Base-by-base conservation (phyloP, 2,113 vertebrate species). In the Micronycteris hirsuta region DNA sequence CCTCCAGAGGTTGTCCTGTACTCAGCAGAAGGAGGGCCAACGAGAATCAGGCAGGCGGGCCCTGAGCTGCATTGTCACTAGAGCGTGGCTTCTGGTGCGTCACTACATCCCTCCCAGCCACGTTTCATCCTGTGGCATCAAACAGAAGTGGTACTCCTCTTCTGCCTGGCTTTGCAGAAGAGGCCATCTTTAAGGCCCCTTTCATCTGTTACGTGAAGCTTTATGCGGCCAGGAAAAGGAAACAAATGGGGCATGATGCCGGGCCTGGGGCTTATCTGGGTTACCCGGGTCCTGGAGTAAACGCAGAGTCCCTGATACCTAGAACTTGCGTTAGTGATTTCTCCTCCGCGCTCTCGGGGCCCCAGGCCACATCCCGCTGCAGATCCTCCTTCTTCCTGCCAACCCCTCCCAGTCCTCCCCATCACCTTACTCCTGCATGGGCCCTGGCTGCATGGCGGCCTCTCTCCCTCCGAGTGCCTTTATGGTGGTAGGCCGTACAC, bases 41-140 rank as follows among this genome's bases (percentile, higher is more conserved):
- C 0, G 0, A 22, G 45, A 4, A 49, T 6, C n/a, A 47, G 45
- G 41, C 9, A 33, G 47, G 20, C 5, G 31, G 26, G 47, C 12
- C 63, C 49, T 2, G 6, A 63, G 81, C 14, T 15, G 15, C 31
- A 10, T 26, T 24, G 41, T 45, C 49, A 17, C 4, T 3, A 5
- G n/a, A 36, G 28, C 16, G 49, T 38, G 68, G 20, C 28, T 68
- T 28, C 45, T 17, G 22, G 36, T 38, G 67, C 19, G 31, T 22
- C 26, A 26, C 47, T 10, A 26, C 4, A 13, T 19, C 11, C 58
- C 20, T 88, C 52, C 12, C 16, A 36, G 74, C 4, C 15, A 89
- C 45, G 0, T 22, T 52, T 81, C 36, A 52, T 24, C 8, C 20
- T 47, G 63, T 73, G 71, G 12, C 36, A 19, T 86, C 33, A 5